Percentiles rank a stretch among this genome's conserved stretches.
Evolutionary conservation across 2,888 invertebrate genomes (phyloP).

Genomic region (Polylopha cassiicola): DNA sequence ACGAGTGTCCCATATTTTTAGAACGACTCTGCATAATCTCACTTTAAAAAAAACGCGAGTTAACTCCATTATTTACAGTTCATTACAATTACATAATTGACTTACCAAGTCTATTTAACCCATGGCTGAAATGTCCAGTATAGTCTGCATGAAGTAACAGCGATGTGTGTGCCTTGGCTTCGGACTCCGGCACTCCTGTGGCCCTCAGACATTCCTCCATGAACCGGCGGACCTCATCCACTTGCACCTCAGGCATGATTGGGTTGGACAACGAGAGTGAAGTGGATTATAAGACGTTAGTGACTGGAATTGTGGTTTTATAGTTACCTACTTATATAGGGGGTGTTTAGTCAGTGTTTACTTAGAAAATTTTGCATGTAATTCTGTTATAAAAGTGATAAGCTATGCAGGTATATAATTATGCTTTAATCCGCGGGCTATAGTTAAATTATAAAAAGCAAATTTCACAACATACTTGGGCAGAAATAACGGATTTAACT

Average conservation of each 20-base stretch:
- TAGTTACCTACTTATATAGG: neutral
- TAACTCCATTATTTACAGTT: no score
- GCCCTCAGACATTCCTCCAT: conserved; percentile 78
- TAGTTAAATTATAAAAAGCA: no score
- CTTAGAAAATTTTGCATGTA: conserved; percentile 1
- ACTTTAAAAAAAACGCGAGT: no score
- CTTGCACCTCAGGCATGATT: conserved; percentile 60
- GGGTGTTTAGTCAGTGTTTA: neutral
- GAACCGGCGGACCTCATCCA: conserved; percentile 77
- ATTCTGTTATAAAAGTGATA: no score
- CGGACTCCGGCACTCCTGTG: conserved; percentile 75
- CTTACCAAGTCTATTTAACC: conserved; percentile 86
- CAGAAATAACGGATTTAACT: no score
- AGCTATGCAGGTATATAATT: no score
- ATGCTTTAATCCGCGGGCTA: no score
- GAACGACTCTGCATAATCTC: no score
- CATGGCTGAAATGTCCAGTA: conserved; percentile 92
- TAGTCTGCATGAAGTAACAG: conserved; percentile 85
- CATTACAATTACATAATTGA: conserved; percentile 22
- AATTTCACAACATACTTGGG: no score
- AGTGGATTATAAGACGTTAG: neutral
- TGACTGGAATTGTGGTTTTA: neutral
- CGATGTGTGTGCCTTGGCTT: conserved; percentile 80
- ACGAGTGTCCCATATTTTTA: no score
- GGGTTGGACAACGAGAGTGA: conserved; percentile 12